Base-by-base conservation (phyloP, 1,140 invertebrate species). In the Atta colombica region DNA sequence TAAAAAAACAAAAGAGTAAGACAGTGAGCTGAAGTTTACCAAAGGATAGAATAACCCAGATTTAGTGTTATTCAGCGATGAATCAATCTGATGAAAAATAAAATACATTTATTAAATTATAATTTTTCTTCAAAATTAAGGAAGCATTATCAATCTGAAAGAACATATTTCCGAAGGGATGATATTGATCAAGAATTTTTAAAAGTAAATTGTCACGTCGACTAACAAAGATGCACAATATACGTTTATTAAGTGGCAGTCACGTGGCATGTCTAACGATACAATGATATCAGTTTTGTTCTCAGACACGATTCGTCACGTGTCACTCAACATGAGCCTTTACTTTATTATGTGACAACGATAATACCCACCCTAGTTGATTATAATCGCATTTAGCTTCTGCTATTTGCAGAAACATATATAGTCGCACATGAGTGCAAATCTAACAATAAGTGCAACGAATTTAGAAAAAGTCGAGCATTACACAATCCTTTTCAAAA, bases 301-400 rank as follows among this genome's bases (percentile, higher is more conserved):
- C 88, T 89, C 84, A 85, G 88, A 88, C 89, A 91, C 90, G 91
- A 92, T 88, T 91, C 74, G 93, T 86, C 94, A 94, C 94, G 94
- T 94, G 94, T 82, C 93, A 69, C 90, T 63, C 92, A 89, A 94
- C 92, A 90, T 92, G 92, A 60, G 51, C 91, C 91, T 91, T 85
- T 91, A 90, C 90, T 94, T 94, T 93, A 94, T 94, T 94, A 93
- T 90, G 85, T 10, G 8, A 65, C 63, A 86, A 86, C 86, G 88
- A 81, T 45, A 45, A 45, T 86, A 90, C 49, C 28, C 90, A 75
- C 84, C 85, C 82, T 55, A 8, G 58, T 53, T 63, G 93, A 95
- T 95, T 92, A 81, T 94, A 94, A 95, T 95, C 94, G 90, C 93
- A 90, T 95, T 95, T 95, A 90, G 92, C 92, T 93, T 94, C 90